phyloP scores from a whole-genome alignment of 2,888 invertebrate species.

The Acrobeloides nanus region DNA sequence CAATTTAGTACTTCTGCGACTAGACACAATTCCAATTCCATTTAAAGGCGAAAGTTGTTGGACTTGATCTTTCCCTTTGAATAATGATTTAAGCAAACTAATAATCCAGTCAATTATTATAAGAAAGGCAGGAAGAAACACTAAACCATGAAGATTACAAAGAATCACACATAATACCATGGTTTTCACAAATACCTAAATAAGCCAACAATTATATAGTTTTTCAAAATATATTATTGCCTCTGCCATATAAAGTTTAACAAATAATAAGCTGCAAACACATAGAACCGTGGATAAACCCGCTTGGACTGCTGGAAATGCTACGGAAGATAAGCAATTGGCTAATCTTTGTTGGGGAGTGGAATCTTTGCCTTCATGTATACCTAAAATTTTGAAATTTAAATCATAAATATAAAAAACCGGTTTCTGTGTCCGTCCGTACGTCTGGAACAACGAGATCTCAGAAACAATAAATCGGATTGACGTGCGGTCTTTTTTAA shows the following conservation, averaged over 20 bases:
- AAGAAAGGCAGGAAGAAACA: constrained; percentile 44
- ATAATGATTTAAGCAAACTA: neutral
- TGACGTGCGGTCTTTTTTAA: no score
- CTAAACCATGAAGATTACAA: constrained; percentile 47
- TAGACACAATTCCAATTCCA: neutral
- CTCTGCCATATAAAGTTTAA: constrained; percentile 46
- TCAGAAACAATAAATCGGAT: no score
- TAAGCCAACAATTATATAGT: constrained; percentile 47
- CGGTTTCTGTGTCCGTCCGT: no score
- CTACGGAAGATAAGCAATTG: constrained; percentile 31
- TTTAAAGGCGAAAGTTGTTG: neutral
- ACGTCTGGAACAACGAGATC: no score
- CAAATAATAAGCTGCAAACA: constrained; percentile 41
- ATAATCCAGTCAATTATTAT: constrained; percentile 30
- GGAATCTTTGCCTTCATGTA: constrained; percentile 12
- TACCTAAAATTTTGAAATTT: constrained; percentile 3
- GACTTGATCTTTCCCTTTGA: neutral
- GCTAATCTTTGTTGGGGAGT: constrained; percentile 17
- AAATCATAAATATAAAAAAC: neutral
- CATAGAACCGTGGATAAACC: constrained; percentile 44
- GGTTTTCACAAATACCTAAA: constrained; percentile 43
- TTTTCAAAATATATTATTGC: constrained; percentile 42
- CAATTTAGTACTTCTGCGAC: no score
- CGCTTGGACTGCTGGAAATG: constrained; percentile 28
- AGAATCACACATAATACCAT: constrained; percentile 48